phyloP scores from a whole-genome alignment of 1,140 invertebrate genomes.

The Stenopsyche tienmushanensis region DNA sequence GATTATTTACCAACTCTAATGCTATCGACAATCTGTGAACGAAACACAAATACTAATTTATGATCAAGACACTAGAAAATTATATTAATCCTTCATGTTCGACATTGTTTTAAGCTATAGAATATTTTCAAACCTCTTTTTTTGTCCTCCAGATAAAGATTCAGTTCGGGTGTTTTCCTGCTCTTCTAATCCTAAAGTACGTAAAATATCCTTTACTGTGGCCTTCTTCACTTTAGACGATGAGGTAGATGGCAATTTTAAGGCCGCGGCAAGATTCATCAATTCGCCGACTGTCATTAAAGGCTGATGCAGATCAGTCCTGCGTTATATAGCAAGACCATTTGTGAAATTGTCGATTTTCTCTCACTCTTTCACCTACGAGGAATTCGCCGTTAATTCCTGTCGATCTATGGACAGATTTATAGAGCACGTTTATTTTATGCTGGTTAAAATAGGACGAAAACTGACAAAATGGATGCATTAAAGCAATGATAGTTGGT shows the following conservation, averaged over 20 bases:
- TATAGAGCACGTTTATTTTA: too few species aligned
- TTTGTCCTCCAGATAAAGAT: constrained; percentile 72
- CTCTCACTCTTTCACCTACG: constrained; percentile 50
- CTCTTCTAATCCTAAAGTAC: constrained; percentile 61
- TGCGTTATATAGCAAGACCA: constrained; percentile 85
- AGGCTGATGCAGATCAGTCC: constrained; percentile 79
- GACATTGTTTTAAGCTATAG: neutral
- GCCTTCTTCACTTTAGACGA: constrained; percentile 43
- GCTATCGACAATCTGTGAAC: constrained; percentile 72
- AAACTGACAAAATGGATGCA: too few species aligned
- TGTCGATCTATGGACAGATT: constrained; percentile 52
- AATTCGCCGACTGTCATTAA: constrained; percentile 80
- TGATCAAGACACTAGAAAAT: neutral
- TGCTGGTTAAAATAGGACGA: too few species aligned
- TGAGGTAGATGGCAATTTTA: constrained; percentile 64
- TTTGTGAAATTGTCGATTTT: constrained; percentile 53
- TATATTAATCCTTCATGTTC: neutral
- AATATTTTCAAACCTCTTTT: constrained; percentile 56
- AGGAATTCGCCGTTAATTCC: constrained; percentile 57
- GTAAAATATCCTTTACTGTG: constrained; percentile 56
- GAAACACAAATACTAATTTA: neutral
- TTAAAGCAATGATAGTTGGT: too few species aligned
- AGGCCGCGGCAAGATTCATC: constrained; percentile 78
- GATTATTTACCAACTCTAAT: constrained; percentile 82
- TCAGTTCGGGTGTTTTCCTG: constrained; percentile 65